phyloP scores from a whole-genome alignment of 2,888 invertebrate species.

The Argynnis bischoffii region DNA sequence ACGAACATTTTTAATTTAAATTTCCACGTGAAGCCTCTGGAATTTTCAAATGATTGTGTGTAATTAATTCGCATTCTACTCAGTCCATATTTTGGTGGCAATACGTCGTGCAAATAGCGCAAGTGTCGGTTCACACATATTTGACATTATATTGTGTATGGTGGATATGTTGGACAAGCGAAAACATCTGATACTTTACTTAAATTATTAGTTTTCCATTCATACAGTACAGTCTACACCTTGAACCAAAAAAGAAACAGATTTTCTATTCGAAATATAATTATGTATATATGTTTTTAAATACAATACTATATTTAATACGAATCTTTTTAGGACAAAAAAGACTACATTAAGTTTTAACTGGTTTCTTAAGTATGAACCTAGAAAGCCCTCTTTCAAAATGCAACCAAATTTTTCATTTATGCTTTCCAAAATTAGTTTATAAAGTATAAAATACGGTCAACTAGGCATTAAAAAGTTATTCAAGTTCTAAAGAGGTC shows the following conservation, averaged over 20 bases:
- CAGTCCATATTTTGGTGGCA: slow-evolving; percentile 8
- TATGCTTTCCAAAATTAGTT: not conserved
- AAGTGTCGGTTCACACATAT: slow-evolving; percentile 5
- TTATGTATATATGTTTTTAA: too few species aligned
- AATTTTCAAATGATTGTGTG: slow-evolving; percentile 16
- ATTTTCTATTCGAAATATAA: too few species aligned
- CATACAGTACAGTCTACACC: too few species aligned
- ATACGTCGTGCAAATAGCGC: not conserved
- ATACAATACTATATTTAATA: too few species aligned
- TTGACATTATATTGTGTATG: slow-evolving; percentile 6
- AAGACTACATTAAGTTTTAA: too few species aligned
- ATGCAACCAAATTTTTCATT: too few species aligned
- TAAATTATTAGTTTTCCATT: too few species aligned
- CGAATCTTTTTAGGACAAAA: too few species aligned
- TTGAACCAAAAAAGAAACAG: too few species aligned
- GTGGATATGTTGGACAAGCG: too few species aligned
- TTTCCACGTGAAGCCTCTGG: slow-evolving; percentile 2
- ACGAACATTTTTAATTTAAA: slow-evolving; percentile 12
- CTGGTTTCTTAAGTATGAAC: too few species aligned
- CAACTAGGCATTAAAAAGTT: slow-evolving; percentile 19
- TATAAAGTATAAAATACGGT: not conserved
- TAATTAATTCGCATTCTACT: slow-evolving; percentile 1
- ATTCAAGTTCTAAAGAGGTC: slow-evolving; percentile 20
- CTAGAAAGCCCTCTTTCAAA: too few species aligned
- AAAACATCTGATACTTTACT: slow-evolving; percentile 2